Evolutionary conservation across 2,888 invertebrate species (phyloP).

Genomic region (Lissonota sp.): DNA sequence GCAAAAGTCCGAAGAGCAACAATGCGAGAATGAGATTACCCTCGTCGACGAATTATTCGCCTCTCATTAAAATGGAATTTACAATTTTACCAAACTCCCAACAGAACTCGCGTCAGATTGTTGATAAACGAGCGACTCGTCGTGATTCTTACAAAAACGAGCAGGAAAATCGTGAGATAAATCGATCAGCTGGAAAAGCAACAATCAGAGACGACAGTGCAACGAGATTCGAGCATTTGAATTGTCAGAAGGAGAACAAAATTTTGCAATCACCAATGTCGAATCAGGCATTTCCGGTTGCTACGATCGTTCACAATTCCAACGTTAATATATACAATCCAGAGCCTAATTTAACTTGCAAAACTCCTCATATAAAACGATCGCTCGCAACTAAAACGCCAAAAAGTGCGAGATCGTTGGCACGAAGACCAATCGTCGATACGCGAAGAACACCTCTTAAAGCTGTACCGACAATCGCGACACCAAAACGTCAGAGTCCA

Average conservation of each 20-base stretch:
- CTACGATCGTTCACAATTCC: slow-evolving; percentile 61
- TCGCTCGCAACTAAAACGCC: slow-evolving; percentile 86
- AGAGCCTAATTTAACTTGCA: slow-evolving; percentile 76
- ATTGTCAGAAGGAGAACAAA: slow-evolving; percentile 59
- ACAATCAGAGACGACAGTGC: slow-evolving; percentile 23
- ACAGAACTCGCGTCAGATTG: slow-evolving; percentile 38
- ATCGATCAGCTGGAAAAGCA: background rate
- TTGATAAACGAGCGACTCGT: slow-evolving; percentile 61
- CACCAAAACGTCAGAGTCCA: slow-evolving; percentile 80
- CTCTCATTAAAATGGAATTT: slow-evolving; percentile 70
- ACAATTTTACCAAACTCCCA: slow-evolving; percentile 61
- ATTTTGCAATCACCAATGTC: slow-evolving; percentile 42
- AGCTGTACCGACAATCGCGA: slow-evolving; percentile 78
- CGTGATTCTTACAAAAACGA: slow-evolving; percentile 58
- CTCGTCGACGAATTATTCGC: slow-evolving; percentile 63
- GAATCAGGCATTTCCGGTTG: slow-evolving; percentile 54
- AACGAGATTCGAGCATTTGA: slow-evolving; percentile 25
- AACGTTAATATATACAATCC: slow-evolving; percentile 70
- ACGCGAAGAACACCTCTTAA: slow-evolving; percentile 87
- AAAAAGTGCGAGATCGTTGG: slow-evolving; percentile 85
- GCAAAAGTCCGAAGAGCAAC: slow-evolving; percentile 64
- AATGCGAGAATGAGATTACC: slow-evolving; percentile 63
- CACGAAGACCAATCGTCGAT: slow-evolving; percentile 83
- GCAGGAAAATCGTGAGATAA: slow-evolving; percentile 56
- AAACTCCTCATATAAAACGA: slow-evolving; percentile 87